Evolutionary conservation across 2,888 invertebrate genomes (phyloP).

Genomic region (Chromoteleia sp.): DNA sequence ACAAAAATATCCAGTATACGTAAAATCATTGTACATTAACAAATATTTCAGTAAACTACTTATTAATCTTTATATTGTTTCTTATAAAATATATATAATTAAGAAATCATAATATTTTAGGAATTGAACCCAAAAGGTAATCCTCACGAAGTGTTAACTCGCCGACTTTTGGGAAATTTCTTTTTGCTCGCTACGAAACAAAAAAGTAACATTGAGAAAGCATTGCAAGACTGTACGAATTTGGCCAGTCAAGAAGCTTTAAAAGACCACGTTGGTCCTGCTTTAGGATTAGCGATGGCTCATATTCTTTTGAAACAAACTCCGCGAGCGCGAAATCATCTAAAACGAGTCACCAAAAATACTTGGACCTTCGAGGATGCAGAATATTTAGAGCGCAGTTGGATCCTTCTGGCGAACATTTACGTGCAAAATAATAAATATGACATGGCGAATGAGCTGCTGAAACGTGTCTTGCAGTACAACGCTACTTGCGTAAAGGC

Average conservation of each 20-base stretch:
- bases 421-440: constrained; percentile 93
- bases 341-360: constrained; percentile 94
- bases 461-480: constrained; percentile 91
- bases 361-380: constrained; percentile 98
- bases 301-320: constrained; percentile 95
- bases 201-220: constrained; percentile 93
- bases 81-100: neutral
- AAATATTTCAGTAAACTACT: neutral
- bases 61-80: neutral
- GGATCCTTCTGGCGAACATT: constrained; percentile 95
- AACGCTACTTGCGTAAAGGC: constrained; percentile 96
- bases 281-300: constrained; percentile 93
- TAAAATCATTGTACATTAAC: too few relatives aligned
- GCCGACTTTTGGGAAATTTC: constrained; percentile 92
- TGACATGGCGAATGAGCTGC: constrained; percentile 93
- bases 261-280: constrained; percentile 93
- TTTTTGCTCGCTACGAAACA: constrained; percentile 93
- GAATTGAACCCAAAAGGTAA: constrained; percentile 89
- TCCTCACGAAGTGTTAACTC: constrained; percentile 88
- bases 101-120: constrained; percentile 77
- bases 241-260: constrained; percentile 90
- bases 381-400: constrained; percentile 97
- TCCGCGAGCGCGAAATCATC: constrained; percentile 95
- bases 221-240: constrained; percentile 91
- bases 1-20: neutral